Conservation (phyloP, 1,140 invertebrate genomes). For the Branchinecta lynchi region DNA sequence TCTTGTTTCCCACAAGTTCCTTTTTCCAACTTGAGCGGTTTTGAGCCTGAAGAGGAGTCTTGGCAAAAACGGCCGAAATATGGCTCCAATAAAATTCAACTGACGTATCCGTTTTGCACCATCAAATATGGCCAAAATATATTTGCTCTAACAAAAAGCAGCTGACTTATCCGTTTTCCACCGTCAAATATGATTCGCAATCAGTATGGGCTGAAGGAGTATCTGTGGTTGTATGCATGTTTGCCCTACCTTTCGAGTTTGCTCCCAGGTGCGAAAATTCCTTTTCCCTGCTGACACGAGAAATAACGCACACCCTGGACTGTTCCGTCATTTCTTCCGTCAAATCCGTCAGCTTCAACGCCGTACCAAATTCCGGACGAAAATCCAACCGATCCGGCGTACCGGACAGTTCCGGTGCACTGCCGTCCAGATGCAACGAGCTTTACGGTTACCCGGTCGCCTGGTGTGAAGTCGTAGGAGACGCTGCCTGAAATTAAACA, state of each 20-base stretch:
- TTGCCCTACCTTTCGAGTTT: constrained; percentile 32
- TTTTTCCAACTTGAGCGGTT: too few species aligned
- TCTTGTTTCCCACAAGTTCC: too few species aligned
- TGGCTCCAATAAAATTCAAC: too few species aligned
- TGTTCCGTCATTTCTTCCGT: constrained; percentile 36
- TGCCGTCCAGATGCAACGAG: neutral
- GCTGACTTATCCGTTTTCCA: too few species aligned
- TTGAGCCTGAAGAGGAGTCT: too few species aligned
- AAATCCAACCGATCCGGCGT: constrained; percentile 25
- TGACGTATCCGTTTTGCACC: too few species aligned
- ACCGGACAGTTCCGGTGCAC: constrained; percentile 25
- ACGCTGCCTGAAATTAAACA: neutral
- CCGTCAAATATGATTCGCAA: too few species aligned
- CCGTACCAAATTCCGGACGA: constrained; percentile 34
- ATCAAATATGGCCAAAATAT: too few species aligned
- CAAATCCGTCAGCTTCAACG: constrained; percentile 35
- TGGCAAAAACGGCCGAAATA: too few species aligned
- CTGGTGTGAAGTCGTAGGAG: neutral
- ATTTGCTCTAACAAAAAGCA: too few species aligned
- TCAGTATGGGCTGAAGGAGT: neutral
- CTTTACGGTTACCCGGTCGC: neutral
- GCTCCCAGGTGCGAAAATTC: constrained; percentile 34
- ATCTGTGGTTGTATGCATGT: neutral
- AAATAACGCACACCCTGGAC: constrained; percentile 36
- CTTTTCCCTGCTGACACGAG: constrained; percentile 32